These are phyloP conservation scores for Stictonetta naevosa DNA, from an alignment of 2,113 vertebrate species.

Conservation along the genomic window DNA sequence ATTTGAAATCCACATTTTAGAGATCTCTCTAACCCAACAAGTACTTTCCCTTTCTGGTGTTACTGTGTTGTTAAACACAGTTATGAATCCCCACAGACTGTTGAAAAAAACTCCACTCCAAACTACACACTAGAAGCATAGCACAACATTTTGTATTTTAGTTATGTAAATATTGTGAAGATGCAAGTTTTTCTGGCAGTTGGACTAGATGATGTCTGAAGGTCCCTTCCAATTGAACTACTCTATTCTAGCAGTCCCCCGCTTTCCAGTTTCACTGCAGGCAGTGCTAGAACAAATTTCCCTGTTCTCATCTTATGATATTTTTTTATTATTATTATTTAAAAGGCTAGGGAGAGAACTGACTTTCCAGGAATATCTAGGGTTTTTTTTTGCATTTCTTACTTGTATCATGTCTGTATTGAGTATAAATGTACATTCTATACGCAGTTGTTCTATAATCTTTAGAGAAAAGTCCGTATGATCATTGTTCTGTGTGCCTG, in stretches of 20 bases:
- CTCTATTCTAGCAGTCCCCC: conserved; percentile 21
- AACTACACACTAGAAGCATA: conserved; percentile 65
- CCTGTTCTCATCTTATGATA: conserved; percentile 44
- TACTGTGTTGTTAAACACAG: conserved; percentile 56
- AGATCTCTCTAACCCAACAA: conserved; percentile 15
- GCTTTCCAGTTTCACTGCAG: conserved; percentile 46
- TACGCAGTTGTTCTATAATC: conserved; percentile 28
- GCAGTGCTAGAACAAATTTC: conserved; percentile 50
- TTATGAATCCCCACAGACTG: conserved; percentile 50
- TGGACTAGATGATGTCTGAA: background rate
- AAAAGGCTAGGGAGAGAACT: conserved; percentile 38
- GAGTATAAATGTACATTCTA: conserved; percentile 1
- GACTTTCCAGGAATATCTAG: conserved; percentile 54
- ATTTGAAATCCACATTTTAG: background rate
- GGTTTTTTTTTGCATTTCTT: conserved; percentile 44
- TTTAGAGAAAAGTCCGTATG: background rate
- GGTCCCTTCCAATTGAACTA: too few species aligned
- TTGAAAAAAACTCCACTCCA: conserved; percentile 71
- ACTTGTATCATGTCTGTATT: conserved; percentile 42
- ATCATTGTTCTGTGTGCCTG: background rate
- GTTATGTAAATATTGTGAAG: conserved; percentile 57
- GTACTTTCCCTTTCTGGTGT: conserved; percentile 44
- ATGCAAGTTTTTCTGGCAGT: conserved; percentile 37
- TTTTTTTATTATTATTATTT: conserved; percentile 55
- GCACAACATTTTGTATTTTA: conserved; percentile 58